Conservation (phyloP, 2,888 invertebrate species). For the Cinara cedri region DNA sequence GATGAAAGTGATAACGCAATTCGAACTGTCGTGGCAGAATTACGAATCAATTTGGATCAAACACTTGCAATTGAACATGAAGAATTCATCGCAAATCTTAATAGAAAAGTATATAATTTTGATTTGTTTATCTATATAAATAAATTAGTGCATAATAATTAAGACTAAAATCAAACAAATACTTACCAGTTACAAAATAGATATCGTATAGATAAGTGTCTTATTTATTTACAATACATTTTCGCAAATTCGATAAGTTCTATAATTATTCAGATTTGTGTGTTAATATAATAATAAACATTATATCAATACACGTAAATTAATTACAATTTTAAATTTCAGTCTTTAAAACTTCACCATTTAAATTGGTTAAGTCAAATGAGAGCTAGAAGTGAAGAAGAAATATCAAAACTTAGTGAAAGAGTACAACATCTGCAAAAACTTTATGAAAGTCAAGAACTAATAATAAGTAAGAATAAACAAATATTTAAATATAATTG, state of each 20-base stretch:
- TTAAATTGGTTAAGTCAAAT: constrained; percentile 60
- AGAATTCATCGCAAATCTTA: constrained; percentile 68
- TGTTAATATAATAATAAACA: not conserved
- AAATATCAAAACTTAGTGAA: constrained; percentile 61
- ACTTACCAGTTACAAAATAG: not conserved
- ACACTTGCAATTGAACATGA: constrained; percentile 67
- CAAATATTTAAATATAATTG: too few relatives aligned
- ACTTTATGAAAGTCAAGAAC: constrained; percentile 62
- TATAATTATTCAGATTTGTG: not conserved
- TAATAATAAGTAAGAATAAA: constrained; percentile 61
- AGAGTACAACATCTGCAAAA: constrained; percentile 61
- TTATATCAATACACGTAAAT: not conserved
- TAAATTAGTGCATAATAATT: not conserved
- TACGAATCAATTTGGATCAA: constrained; percentile 60
- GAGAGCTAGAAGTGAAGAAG: constrained; percentile 61
- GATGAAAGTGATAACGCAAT: constrained; percentile 60
- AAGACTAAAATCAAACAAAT: not conserved
- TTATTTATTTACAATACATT: too few relatives aligned
- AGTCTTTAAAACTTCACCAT: constrained; percentile 61
- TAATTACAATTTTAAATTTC: constrained; percentile 33
- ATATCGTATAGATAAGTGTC: too few relatives aligned
- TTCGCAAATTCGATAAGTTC: too few relatives aligned
- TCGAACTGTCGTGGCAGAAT: constrained; percentile 59
- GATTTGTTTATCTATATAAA: not conserved
- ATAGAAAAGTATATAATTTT: constrained; percentile 65